Conservation (phyloP, 2,113 vertebrate genomes). For the Bufo bufo region DNA sequence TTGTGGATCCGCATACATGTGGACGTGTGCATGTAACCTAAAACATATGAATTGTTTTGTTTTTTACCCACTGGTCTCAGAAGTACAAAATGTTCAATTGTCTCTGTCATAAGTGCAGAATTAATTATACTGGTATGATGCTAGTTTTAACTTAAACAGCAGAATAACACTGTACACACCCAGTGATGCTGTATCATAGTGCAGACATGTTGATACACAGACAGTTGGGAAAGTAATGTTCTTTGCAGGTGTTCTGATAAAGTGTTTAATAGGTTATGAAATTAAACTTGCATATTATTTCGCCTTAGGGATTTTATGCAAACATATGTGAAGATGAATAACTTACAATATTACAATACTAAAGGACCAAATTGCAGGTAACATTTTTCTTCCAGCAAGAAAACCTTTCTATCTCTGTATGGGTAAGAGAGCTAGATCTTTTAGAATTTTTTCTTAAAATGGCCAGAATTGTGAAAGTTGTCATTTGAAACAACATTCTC, state of each 20-base stretch:
- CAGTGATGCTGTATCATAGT: slow-evolving; percentile 1
- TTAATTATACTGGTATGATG: background rate
- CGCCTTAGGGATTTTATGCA: background rate
- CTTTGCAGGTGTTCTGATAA: background rate
- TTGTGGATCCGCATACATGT: too few relatives aligned
- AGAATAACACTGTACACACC: slow-evolving; percentile 7
- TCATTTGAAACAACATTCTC: too few relatives aligned
- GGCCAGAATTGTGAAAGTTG: too few relatives aligned
- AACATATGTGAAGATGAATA: background rate
- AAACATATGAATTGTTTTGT: background rate
- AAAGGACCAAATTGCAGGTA: background rate
- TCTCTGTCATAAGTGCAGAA: background rate
- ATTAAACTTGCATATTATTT: background rate
- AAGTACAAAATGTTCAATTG: slow-evolving; percentile 17
- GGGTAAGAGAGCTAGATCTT: too few relatives aligned
- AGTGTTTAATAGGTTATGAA: background rate
- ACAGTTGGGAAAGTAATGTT: background rate
- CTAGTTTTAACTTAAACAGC: slow-evolving; percentile 35
- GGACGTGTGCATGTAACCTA: too few relatives aligned
- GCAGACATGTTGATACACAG: slow-evolving; percentile 8
- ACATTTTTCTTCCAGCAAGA: background rate
- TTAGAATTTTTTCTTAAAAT: too few relatives aligned
- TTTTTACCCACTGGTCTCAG: background rate
- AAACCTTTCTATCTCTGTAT: background rate
- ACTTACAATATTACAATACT: background rate